Base-by-base conservation (phyloP, 2,888 invertebrate genomes). In the Drosophila kokeensis region DNA sequence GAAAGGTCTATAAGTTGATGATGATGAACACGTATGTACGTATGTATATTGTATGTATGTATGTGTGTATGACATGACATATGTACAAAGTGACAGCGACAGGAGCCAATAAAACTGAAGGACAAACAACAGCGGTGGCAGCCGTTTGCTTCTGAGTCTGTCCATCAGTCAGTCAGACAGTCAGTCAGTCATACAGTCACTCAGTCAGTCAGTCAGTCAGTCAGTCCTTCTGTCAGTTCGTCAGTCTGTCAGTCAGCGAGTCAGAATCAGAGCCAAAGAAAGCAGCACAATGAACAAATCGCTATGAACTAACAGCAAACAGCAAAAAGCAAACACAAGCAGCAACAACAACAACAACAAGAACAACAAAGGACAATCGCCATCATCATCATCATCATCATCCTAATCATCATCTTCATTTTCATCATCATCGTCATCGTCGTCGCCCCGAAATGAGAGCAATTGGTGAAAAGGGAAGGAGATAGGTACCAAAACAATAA, bases 251-350 rank as follows among this genome's bases (percentile, higher is more conserved):
- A 61, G 59, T 69, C 64, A 62, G 49, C 59, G 53, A 29, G n/a
- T 58, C 53, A 58, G 42, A 42, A 54, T n/a, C 21, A 24, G 36
- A 69, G 55, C 42, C 61, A 68, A 65, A 60, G 62, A 62, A 63
- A 68, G 78, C 77, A 73, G 27, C 32, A 62, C 74, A 68, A 50
- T 69, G 68, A 67, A 62, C 76, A 71, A 76, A 74, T 74, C 81
- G 69, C 73, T 61, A 70, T 67, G 55, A 77, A 64, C 78, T 60
- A 70, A 65, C 61, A 65, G 66, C 70, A 61, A 38, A 10, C 57
- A 65, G 49, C 57, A 58, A 53, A 52, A 4, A 65, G 66, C 70
- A 61, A 38, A 59, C 48, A 18, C 34, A 42, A 15, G 6, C 62
- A 65, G 49, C 57, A 61, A 40, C 80, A 59, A 49, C 67, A 74